Conservation (phyloP, 2,113 vertebrate species). For the Pelmatolapia mariae region DNA sequence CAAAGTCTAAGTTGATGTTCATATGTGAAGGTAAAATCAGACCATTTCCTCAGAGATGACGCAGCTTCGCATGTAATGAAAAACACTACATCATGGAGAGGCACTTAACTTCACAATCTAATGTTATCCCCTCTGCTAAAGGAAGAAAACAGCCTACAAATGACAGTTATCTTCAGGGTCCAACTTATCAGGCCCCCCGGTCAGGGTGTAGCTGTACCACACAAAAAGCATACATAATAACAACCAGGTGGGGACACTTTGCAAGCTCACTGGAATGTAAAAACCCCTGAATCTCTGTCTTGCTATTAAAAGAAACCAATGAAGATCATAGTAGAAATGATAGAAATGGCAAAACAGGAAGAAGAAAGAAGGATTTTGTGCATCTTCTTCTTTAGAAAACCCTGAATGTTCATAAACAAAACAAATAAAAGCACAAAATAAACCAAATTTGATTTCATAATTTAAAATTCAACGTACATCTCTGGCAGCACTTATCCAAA, state of each 20-base stretch:
- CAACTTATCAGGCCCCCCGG: neutral
- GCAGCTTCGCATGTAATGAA: slow-evolving; percentile 49
- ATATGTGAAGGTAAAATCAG: slow-evolving; percentile 11
- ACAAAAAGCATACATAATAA: slow-evolving; percentile 57
- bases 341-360: neutral
- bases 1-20: slow-evolving; percentile 42
- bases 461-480: neutral
- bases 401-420: neutral
- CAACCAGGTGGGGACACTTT: slow-evolving; percentile 58
- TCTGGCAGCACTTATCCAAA: neutral
- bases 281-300: neutral
- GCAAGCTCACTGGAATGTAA: slow-evolving; percentile 41
- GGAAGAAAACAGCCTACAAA: slow-evolving; percentile 10
- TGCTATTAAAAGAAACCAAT: neutral
- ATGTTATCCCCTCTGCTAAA: slow-evolving; percentile 12
- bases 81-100: slow-evolving; percentile 47
- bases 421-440: neutral
- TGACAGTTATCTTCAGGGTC: slow-evolving; percentile 27
- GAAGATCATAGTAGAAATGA: neutral
- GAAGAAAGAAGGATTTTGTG: neutral
- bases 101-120: slow-evolving; percentile 31
- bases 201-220: slow-evolving; percentile 5
- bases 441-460: neutral
- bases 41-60: slow-evolving; percentile 35
- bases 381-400: neutral